A percentile compares a stretch with the other conserved stretches of the same genome.
Conservation (phyloP, 2,113 vertebrate species). For the Uropsilus gracilis region DNA sequence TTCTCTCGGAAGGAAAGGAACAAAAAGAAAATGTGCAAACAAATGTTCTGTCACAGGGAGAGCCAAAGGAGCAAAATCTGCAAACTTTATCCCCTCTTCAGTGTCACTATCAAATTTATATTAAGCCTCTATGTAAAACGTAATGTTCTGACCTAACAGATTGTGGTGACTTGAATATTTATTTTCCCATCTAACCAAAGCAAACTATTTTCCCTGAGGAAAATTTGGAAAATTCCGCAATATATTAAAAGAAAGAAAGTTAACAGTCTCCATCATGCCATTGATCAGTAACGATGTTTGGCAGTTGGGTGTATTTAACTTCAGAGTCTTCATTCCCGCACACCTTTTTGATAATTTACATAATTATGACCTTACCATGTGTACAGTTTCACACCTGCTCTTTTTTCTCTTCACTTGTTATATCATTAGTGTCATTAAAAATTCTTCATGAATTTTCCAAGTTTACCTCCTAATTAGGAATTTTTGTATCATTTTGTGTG, state of each 20-base stretch:
- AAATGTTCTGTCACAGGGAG: not conserved
- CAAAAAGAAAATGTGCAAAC: not conserved
- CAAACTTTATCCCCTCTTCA: not conserved
- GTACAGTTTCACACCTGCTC: not conserved
- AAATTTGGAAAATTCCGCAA: constrained; percentile 18
- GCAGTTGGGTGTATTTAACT: not conserved
- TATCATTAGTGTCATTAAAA: not conserved
- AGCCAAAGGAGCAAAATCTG: not conserved
- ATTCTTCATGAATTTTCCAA: not conserved
- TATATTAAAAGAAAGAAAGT: not conserved
- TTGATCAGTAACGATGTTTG: not conserved
- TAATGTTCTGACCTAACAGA: not conserved
- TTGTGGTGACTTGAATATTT: not conserved
- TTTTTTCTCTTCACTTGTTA: not conserved
- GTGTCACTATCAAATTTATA: not conserved
- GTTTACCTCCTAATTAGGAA: not conserved
- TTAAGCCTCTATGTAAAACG: not conserved
- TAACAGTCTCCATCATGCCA: not conserved
- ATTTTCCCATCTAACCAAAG: not conserved
- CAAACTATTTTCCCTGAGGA: constrained; percentile 12
- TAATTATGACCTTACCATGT: not conserved
- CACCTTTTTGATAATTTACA: not conserved
- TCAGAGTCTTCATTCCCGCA: not conserved
- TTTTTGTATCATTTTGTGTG: not conserved
- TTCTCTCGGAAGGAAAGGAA: not conserved